Percentiles rank a stretch among this genome's conserved stretches.
Conservation (phyloP, 2,797 vertebrate species). For the Ptychobarbus kaznakovi region DNA sequence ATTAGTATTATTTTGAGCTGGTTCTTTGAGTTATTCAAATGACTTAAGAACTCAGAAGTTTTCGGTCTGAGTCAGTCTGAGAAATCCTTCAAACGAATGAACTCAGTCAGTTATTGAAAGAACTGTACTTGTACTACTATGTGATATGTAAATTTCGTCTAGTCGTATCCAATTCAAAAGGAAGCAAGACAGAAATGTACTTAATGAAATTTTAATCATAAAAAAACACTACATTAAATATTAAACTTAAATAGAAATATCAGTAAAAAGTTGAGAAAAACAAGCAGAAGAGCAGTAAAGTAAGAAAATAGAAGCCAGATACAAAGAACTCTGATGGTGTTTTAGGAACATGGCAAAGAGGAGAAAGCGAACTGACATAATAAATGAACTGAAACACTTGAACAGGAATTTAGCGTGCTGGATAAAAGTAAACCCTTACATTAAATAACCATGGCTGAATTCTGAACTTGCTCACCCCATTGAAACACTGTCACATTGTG, state of each 20-base stretch:
- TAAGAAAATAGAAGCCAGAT: conserved; percentile 9
- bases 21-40: background rate
- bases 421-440: conserved; percentile 29
- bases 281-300: conserved; percentile 10
- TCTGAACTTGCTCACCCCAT: conserved; percentile 51
- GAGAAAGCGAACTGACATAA: background rate
- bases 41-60: background rate
- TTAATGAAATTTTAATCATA: background rate
- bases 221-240: background rate
- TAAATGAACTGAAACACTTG: conserved; percentile 27
- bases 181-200: background rate
- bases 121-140: background rate
- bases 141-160: background rate
- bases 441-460: conserved; percentile 38
- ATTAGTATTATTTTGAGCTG: background rate
- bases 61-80: background rate
- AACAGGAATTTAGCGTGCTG: conserved; percentile 19
- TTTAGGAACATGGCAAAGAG: background rate
- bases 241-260: background rate
- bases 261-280: background rate
- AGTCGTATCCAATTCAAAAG: background rate
- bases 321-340: conserved; percentile 39
- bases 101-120: background rate
- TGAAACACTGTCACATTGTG: conserved; percentile 61
- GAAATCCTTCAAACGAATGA: background rate